phyloP scores from a whole-genome alignment of 1,140 invertebrate genomes.

The Ectropis grisescens region DNA sequence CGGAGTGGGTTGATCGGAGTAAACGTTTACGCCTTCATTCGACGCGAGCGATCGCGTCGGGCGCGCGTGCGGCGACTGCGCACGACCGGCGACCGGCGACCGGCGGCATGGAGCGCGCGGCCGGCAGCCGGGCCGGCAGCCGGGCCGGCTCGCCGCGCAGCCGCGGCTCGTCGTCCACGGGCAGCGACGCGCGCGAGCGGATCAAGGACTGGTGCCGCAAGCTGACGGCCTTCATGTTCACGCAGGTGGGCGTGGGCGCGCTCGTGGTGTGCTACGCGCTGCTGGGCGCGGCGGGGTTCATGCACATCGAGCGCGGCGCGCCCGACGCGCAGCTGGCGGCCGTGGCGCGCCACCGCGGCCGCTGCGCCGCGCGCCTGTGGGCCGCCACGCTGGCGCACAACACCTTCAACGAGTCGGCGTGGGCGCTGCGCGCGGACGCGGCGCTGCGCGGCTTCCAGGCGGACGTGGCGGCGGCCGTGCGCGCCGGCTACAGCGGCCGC shows the following conservation, averaged over 20 bases:
- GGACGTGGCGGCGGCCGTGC: conserved; percentile 78
- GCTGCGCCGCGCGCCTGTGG: conserved; percentile 79
- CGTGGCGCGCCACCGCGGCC: conserved; percentile 64
- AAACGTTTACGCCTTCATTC: no score
- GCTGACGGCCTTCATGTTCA: conserved; percentile 91
- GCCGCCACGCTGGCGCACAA: conserved; percentile 79
- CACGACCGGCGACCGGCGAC: no score
- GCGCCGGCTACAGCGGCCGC: conserved; percentile 83
- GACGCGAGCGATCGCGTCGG: no score
- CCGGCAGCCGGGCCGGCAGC: no score
- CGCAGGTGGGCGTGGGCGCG: conserved; percentile 94
- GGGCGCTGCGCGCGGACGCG: conserved; percentile 75
- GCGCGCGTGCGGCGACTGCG: no score
- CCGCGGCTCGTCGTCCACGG: conserved; percentile 76
- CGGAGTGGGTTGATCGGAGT: no score
- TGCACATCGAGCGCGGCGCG: conserved; percentile 83
- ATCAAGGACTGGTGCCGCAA: conserved; percentile 87
- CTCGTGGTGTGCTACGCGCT: conserved; percentile 96
- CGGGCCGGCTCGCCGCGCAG: conserved; percentile 73
- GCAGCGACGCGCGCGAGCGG: conserved; percentile 77
- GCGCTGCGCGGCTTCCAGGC: conserved; percentile 80
- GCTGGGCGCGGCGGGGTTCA: conserved; percentile 94
- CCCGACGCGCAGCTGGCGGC: conserved; percentile 71
- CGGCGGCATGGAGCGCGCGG: conserved; percentile 41
- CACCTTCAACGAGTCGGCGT: conserved; percentile 81